A percentile compares a stretch with the other conserved stretches of the same genome.
These are phyloP conservation scores for Gouania willdenowi DNA, from an alignment of 2,797 vertebrate species.

Conservation along the genomic window DNA sequence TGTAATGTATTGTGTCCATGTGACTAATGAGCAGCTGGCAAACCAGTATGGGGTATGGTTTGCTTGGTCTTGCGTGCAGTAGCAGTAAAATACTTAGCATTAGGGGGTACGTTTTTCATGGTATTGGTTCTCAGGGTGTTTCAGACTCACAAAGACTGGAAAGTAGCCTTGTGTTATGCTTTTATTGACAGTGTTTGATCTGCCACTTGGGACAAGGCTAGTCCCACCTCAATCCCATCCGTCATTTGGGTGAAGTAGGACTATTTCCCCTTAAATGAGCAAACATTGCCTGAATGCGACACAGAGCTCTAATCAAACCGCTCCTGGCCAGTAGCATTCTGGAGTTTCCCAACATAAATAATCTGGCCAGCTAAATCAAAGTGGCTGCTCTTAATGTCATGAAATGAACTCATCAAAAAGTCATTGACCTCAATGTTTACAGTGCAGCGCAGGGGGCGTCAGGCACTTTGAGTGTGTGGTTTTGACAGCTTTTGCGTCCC, in stretches of 20 bases:
- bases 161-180: slow-evolving; percentile 54
- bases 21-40: slow-evolving; percentile 48
- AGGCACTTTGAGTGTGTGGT: slow-evolving; percentile 31
- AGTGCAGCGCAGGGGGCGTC: slow-evolving; percentile 20
- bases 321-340: slow-evolving; percentile 63
- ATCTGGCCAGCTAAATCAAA: slow-evolving; percentile 43
- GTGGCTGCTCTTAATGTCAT: slow-evolving; percentile 44
- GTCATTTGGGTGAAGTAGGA: slow-evolving; percentile 17
- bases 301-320: slow-evolving; percentile 58
- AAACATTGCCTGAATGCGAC: slow-evolving; percentile 6
- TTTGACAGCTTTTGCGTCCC: slow-evolving; percentile 23
- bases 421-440: slow-evolving; percentile 50
- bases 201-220: slow-evolving; percentile 50
- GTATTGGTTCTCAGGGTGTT: slow-evolving; percentile 56
- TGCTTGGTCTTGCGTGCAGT: slow-evolving; percentile 11
- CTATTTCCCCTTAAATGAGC: slow-evolving; percentile 2
- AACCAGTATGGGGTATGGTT: slow-evolving; percentile 34
- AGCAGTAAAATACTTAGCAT: slow-evolving; percentile 17
- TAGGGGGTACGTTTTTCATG: slow-evolving; percentile 28
- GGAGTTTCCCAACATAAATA: slow-evolving; percentile 53
- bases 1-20: slow-evolving; percentile 22
- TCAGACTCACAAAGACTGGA: slow-evolving; percentile 26
- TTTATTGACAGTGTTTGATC: slow-evolving; percentile 69
- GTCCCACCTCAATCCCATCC: slow-evolving; percentile 54
- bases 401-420: slow-evolving; percentile 52